Evolutionary conservation across 2,113 vertebrate genomes (phyloP).

Genomic region (Emydura subglobosa): DNA sequence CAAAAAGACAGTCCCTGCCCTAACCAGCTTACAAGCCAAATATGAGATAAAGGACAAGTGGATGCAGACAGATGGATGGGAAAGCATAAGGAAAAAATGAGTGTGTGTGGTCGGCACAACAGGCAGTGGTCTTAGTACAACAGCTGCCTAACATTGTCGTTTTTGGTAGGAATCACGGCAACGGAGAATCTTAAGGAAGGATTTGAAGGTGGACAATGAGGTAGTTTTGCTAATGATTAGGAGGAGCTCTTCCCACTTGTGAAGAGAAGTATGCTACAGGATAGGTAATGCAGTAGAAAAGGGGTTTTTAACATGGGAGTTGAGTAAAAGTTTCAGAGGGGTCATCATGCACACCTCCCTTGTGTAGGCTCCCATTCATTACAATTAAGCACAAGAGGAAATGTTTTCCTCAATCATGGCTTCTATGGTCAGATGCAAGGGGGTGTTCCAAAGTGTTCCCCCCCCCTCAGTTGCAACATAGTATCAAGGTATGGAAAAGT

Average conservation of each 20-base stretch:
- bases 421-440: too few relatives aligned
- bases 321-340: too few relatives aligned
- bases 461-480: background rate
- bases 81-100: too few relatives aligned
- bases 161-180: background rate
- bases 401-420: too few relatives aligned
- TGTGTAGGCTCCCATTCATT: too few relatives aligned
- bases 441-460: too few relatives aligned
- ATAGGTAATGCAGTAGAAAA: background rate
- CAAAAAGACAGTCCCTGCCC: background rate
- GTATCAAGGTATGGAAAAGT: background rate
- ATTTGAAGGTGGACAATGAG: accelerated
- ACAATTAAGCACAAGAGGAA: too few relatives aligned
- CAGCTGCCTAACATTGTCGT: background rate
- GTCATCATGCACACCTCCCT: too few relatives aligned
- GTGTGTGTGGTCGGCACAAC: accelerated
- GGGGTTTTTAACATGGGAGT: too few relatives aligned
- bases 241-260: background rate
- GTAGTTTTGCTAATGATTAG: accelerated
- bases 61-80: accelerated
- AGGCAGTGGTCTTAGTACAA: accelerated
- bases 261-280: background rate
- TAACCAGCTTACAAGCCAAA: background rate
- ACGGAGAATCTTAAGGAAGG: accelerated
- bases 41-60: background rate